Evolutionary conservation across 30 jellyfish, hydroid and myxozoan species (phyloP), one percentile per base, ranked within the genome.

Genomic region (Aurelia sp.): DNA sequence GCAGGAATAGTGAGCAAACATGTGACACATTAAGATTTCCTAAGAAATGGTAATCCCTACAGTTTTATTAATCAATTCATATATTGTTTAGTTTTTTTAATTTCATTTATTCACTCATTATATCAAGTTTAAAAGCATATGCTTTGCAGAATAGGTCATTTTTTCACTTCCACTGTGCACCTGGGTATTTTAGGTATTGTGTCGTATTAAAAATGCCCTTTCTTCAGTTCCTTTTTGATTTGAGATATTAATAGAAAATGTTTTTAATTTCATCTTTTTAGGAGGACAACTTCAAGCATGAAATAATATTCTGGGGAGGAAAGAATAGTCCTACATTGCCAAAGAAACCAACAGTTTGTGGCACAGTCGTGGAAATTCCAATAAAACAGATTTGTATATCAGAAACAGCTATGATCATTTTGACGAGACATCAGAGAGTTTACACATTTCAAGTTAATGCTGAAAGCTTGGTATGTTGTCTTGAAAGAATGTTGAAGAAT

Each of bases 301-400:
- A 65, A 50, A 22, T 84, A 67, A 44, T 84, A 17, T 84, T 84
- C 76, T 84, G 93, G 93, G 93, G 93, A 51, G 88, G 93, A 27
- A 68, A 84, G 40, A 20, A 60, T 57, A 59, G 81, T 41, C 93
- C 87, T 24, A 55, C 93, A 41, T 15, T 84, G 81, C 93, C 93
- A 4, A 77, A 84, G 18, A 59, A 59, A 19, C 88, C 87, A 41
- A 67, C 93, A 24, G 52, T 72, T 2, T 84, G 93, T 67, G 88
- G 88, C 53, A 72, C 93, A 5, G 71, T 70, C 41, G 88, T 84
- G 22, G 93, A 84, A 44, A 73, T 84, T n/a, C 93, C 93, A 20
- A 84, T 84, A 40, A 84, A 84, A 76, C 93, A 84, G 62, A 84
- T 92, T 55, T 92, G 98, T 68, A 72, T 95, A 44, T 85, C 98